These are phyloP conservation scores for Umimayanthus kanabou DNA, from an alignment of 92 coral and sea anemone genomes.

Conservation along the genomic window DNA sequence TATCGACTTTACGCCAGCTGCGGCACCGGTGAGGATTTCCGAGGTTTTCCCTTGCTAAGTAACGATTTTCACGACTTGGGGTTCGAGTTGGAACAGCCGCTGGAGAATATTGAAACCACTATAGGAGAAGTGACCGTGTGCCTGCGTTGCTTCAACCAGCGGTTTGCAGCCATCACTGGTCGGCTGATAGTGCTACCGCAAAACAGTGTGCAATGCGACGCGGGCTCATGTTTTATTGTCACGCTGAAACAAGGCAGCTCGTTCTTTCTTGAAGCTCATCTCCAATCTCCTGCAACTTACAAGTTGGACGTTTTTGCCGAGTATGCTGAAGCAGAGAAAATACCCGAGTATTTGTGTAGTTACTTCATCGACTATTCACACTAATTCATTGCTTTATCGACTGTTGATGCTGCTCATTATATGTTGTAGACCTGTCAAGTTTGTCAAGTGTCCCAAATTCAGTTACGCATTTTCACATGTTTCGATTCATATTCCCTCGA, in stretches of 20 bases:
- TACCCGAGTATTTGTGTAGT: conserved; percentile 56
- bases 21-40: neutral
- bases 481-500: too few species aligned
- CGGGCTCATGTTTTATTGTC: conserved; percentile 9
- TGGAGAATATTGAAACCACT: conserved; percentile 19
- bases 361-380: conserved; percentile 59
- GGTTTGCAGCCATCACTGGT: conserved; percentile 23
- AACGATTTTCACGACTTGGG: conserved; percentile 30
- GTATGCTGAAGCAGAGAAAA: conserved; percentile 40
- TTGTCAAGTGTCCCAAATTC: too few species aligned
- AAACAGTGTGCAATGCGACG: neutral
- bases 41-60: conserved; percentile 29
- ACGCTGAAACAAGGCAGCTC: conserved; percentile 10
- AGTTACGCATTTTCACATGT: too few species aligned
- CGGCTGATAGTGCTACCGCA: neutral
- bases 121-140: conserved; percentile 36
- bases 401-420: too few species aligned
- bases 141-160: conserved; percentile 35
- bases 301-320: conserved; percentile 64
- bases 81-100: conserved; percentile 26
- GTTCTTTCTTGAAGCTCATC: conserved; percentile 51
- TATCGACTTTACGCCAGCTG: neutral
- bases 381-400: neutral
- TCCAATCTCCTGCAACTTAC: conserved; percentile 62
- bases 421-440: too few species aligned